Base-by-base conservation (phyloP, 92 coral and sea anemone genomes). In the Epizoanthus stellaris region DNA sequence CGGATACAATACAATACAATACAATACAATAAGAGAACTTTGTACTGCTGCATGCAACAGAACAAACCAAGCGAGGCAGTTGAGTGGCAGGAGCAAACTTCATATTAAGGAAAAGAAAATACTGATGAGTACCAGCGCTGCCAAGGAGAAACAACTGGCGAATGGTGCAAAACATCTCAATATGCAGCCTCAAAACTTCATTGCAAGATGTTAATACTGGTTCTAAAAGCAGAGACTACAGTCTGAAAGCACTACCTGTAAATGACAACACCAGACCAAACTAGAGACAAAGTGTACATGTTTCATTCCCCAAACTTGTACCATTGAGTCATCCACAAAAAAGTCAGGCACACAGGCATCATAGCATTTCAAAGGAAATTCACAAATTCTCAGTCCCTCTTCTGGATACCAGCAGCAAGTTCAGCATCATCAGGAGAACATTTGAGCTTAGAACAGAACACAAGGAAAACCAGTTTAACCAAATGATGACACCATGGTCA, bases 341-440 rank as follows among this genome's bases (percentile, higher is more conserved):
- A 34, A 4, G 30, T 6, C 34, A 1, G 17, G 49, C 12, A 21
- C 36, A 57, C 40, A 75, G 17, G 59, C 60, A 57, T 14, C 53
- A 34, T 7, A 3, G 12, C 60, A 49, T 23, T 43, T n/a, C 30
- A 30, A 49, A 25, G 60, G 39, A 57, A 67, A 56, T 38, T 8
- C 2, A 54, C 70, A 83, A 81, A 61, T 60, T 72, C 70, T 82
- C 88, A 17, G 39, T 91, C 12, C 92, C 94, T 1, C 60, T 73
- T 13, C 85, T 93, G 25, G 92, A 89, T 72, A 75, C 89, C 6
- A 36, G 71, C 11, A 93, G 94, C 81, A 93, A 91, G 81, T 93
- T 93, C 40, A 67, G 72, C 10, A 91, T 93, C n/a, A 67, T 93
- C 66, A 86, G 76, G 71, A 86, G 86, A 77, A 88, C 91, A 65